These are phyloP conservation scores for Aphelocoma californica DNA, from an alignment of 2,797 vertebrate genomes.

Conservation along the genomic window DNA sequence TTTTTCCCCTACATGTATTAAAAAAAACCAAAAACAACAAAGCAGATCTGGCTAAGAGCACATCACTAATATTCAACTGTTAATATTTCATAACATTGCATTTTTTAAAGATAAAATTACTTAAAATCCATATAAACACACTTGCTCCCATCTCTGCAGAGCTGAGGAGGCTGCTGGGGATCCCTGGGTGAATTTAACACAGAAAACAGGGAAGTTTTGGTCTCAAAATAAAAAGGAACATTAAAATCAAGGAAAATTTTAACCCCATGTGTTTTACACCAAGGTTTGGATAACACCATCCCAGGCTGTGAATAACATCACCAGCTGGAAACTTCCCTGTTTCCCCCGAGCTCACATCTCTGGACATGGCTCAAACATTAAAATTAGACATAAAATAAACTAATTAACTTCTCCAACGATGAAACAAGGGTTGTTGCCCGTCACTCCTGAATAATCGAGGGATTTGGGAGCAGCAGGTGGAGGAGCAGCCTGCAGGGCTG, in stretches of 20 bases:
- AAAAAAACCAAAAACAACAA: not conserved
- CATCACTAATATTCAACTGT: not conserved
- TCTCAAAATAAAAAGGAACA: not conserved
- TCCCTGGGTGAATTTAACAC: not conserved
- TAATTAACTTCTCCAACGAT: accelerated
- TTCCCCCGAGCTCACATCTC: accelerated
- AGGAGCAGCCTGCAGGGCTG: not conserved
- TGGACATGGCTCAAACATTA: not conserved
- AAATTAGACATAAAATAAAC: not conserved
- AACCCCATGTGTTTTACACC: not conserved
- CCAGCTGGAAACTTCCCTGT: not conserved
- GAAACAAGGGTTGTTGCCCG: accelerated
- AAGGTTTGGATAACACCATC: not conserved
- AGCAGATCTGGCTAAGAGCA: not conserved
- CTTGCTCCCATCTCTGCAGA: not conserved
- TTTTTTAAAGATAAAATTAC: not conserved
- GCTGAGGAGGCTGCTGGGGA: not conserved
- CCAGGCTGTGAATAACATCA: not conserved
- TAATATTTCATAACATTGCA: not conserved
- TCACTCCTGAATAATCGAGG: accelerated
- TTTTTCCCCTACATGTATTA: not conserved
- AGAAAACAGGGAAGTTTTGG: not conserved
- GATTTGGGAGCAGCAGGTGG: not conserved
- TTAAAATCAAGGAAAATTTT: not conserved
- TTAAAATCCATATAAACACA: not conserved